These are phyloP conservation scores for Idaea aversata DNA, from an alignment of 2,888 invertebrate species.

Conservation along the genomic window DNA sequence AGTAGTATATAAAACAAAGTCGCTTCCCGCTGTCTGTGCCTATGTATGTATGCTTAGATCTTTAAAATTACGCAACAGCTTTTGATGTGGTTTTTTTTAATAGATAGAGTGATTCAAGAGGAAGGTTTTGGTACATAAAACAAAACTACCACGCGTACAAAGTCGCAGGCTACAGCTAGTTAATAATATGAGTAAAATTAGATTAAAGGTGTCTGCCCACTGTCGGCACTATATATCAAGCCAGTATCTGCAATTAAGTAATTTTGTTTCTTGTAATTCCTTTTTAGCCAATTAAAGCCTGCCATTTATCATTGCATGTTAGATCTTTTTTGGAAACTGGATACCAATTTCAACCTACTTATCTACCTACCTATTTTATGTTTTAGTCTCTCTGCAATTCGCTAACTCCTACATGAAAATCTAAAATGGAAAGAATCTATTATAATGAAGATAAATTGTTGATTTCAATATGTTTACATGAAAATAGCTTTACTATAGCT, in stretches of 20 bases:
- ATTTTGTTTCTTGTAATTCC: background rate
- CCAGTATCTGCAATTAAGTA: background rate
- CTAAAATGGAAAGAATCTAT: background rate
- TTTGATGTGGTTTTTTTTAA: too few relatives aligned
- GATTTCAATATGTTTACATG: background rate
- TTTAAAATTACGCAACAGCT: too few relatives aligned
- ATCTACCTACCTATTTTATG: background rate
- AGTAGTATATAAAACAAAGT: too few relatives aligned
- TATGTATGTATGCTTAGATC: too few relatives aligned
- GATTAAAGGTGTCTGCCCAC: background rate
- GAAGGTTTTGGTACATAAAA: too few relatives aligned
- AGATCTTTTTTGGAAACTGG: background rate
- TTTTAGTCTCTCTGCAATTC: background rate
- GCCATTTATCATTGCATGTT: background rate
- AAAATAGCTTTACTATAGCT: background rate
- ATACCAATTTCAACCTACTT: conserved; percentile 1
- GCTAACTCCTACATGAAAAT: background rate
- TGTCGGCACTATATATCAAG: background rate
- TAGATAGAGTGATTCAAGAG: too few relatives aligned
- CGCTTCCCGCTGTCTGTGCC: too few relatives aligned
- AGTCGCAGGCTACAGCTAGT: too few relatives aligned
- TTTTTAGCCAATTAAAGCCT: background rate
- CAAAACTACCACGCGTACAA: too few relatives aligned
- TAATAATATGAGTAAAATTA: too few relatives aligned
- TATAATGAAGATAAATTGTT: background rate